A percentile compares a stretch with the other conserved stretches of the same genome.
phyloP scores from a whole-genome alignment of 2,888 invertebrate genomes.

The Phortica magna region DNA sequence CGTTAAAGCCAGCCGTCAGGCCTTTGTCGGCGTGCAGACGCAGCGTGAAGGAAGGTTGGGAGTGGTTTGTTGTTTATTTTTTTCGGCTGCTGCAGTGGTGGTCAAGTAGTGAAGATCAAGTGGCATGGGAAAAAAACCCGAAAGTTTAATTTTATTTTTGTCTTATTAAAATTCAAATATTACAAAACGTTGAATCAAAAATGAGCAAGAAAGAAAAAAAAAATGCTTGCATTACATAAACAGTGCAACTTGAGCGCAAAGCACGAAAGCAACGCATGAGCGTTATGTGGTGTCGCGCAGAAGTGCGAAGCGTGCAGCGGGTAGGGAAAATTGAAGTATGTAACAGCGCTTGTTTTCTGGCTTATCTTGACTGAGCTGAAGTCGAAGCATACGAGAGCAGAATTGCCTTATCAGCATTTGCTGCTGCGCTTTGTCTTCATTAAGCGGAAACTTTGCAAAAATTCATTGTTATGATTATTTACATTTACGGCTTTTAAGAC shows the following conservation, averaged over 20 bases:
- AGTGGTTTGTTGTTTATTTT: neutral
- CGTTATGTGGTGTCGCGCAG: too few species aligned
- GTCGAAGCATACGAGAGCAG: neutral
- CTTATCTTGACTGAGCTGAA: neutral
- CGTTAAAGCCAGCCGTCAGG: too few species aligned
- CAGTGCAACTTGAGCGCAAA: neutral
- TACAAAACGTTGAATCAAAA: neutral
- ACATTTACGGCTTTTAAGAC: too few species aligned
- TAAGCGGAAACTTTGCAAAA: constrained; percentile 7
- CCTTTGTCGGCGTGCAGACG: neutral
- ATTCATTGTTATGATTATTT: neutral
- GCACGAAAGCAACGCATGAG: too few species aligned
- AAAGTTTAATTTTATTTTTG: neutral
- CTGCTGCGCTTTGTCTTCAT: constrained; percentile 6
- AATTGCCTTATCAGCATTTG: constrained; percentile 17
- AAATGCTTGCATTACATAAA: neutral
- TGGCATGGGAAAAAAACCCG: neutral
- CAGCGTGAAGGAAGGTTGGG: neutral
- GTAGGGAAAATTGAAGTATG: too few species aligned
- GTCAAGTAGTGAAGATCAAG: neutral
- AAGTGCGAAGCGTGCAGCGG: too few species aligned
- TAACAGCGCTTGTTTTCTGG: neutral
- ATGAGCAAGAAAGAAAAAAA: neutral
- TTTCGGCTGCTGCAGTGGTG: neutral
- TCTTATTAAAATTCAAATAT: neutral